Evolutionary conservation across 92 coral and sea anemone species (phyloP).

Genomic region (Scolanthus callimorphus): DNA sequence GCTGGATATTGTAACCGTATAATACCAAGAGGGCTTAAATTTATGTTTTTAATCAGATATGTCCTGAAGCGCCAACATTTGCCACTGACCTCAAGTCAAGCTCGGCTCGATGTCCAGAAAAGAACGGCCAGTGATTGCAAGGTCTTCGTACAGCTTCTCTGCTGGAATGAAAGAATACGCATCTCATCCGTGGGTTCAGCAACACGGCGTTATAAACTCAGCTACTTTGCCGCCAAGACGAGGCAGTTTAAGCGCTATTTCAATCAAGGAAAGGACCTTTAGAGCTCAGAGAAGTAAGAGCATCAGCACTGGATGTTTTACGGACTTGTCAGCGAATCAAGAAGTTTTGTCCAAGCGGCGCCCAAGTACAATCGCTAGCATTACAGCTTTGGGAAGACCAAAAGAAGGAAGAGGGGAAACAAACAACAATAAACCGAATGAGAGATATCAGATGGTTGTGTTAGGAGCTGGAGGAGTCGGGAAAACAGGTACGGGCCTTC

Average conservation of each 20-base stretch:
- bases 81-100: background rate
- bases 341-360: constrained; percentile 24
- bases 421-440: constrained; percentile 28
- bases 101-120: background rate
- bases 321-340: background rate
- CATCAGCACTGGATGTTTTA: background rate
- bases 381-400: too few relatives aligned
- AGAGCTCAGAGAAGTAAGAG: constrained; percentile 22
- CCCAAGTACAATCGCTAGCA: too few relatives aligned
- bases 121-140: background rate
- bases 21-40: background rate
- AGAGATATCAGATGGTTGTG: constrained; percentile 74
- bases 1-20: too few relatives aligned
- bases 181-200: background rate
- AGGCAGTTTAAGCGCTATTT: constrained; percentile 9
- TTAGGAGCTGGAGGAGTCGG: constrained; percentile 95
- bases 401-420: too few relatives aligned
- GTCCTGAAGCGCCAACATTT: background rate
- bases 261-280: background rate
- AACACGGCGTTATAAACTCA: background rate
- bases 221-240: constrained; percentile 2
- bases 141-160: background rate
- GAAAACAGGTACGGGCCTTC: constrained; percentile 68
- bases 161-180: background rate
- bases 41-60: background rate